Conservation (phyloP, 1,140 invertebrate genomes). For the Rhopalosiphum padi region DNA sequence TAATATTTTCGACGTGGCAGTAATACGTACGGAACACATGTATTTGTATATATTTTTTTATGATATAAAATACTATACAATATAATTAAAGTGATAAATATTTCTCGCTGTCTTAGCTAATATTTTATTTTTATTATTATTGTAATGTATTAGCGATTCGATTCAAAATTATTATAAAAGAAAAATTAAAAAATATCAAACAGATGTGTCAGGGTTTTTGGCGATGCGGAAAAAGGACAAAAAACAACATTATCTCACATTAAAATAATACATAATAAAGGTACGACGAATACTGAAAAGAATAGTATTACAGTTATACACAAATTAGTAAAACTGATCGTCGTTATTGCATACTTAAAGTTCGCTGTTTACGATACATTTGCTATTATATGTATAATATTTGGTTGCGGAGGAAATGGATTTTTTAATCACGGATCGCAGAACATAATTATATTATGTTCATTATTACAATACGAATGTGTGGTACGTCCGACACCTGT, state of each 20-base stretch:
- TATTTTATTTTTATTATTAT: background rate
- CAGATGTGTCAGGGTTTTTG: background rate
- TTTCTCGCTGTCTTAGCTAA: background rate
- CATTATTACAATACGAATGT: background rate
- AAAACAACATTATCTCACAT: background rate
- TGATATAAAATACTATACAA: background rate
- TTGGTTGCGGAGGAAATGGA: background rate
- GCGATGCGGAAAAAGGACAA: background rate
- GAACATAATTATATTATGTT: background rate
- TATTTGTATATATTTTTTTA: background rate
- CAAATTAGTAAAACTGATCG: background rate
- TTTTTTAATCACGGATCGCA: background rate
- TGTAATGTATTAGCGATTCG: background rate
- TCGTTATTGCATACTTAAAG: background rate
- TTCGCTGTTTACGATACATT: background rate
- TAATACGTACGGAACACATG: background rate
- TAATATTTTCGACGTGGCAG: background rate
- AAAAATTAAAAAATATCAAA: background rate
- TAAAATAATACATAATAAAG: background rate
- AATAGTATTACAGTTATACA: background rate
- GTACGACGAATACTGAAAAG: background rate
- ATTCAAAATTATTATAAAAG: background rate
- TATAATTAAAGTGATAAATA: background rate
- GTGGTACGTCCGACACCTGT: slow-evolving; percentile 8
- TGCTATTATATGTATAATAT: background rate